Percentiles rank a stretch among this genome's conserved stretches.
phyloP scores from a whole-genome alignment of 2,888 invertebrate species.

The Caenorhabditis japonica region DNA sequence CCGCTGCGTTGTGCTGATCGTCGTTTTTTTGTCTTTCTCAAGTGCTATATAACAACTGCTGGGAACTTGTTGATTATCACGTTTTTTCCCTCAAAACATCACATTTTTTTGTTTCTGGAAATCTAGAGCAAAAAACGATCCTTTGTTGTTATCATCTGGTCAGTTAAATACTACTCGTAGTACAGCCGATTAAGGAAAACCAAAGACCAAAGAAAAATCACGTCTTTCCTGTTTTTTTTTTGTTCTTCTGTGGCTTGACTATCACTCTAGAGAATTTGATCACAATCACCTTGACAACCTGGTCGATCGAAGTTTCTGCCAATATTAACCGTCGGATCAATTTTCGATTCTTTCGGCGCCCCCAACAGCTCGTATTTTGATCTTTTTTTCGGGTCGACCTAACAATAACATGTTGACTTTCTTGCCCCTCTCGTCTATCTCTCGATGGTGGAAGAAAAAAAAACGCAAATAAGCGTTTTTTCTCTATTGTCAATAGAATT shows the following conservation, averaged over 20 bases:
- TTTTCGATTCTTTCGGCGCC: conserved; percentile 7
- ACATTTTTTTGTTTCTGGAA: neutral
- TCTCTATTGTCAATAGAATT: neutral
- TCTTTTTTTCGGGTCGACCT: conserved; percentile 12
- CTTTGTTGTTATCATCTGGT: neutral
- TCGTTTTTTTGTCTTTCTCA: conserved; percentile 5
- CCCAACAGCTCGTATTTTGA: conserved; percentile 6
- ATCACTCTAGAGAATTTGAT: neutral
- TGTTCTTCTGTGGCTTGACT: neutral
- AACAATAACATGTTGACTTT: conserved; percentile 21
- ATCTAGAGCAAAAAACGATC: neutral
- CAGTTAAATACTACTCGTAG: too few species aligned
- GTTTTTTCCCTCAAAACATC: conserved; percentile 6
- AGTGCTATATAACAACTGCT: conserved; percentile 22
- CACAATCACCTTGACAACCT: conserved; percentile 6
- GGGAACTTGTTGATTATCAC: conserved; percentile 2
- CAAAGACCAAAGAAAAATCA: neutral
- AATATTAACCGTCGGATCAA: neutral
- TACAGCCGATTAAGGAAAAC: neutral
- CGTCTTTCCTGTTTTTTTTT: neutral
- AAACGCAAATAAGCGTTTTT: too few species aligned
- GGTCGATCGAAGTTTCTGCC: neutral
- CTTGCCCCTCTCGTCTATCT: neutral
- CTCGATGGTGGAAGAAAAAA: neutral
- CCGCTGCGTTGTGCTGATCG: conserved; percentile 7